Evolutionary conservation across 2,113 vertebrate genomes (phyloP), one percentile per base, ranked within the genome.

Genomic region (Hippopotamus amphibius): DNA sequence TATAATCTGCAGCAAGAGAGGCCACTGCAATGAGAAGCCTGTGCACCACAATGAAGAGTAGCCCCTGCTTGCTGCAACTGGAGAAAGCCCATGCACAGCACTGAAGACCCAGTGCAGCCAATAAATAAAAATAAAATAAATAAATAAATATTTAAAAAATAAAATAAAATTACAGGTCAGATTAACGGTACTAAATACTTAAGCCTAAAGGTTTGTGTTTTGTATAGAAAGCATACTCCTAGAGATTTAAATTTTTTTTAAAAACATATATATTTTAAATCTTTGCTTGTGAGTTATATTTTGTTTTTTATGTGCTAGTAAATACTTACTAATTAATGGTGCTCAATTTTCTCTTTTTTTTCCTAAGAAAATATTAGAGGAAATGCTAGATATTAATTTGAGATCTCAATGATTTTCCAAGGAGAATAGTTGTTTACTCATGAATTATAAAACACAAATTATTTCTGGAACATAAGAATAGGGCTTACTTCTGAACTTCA

Each of bases 381-480:
- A 97, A 95, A 57, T 15, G 24, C 0, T 81, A 84, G 37, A 69
- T 93, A 63, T 53, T 97, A 87, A 88, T 90, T 93, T 76, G 65
- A 95, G 30, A 90, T 65, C 28, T 81, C 17, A 90, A 82, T 41
- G 12, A 79, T 72, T 97, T 37, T 12, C 37, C 17, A 76, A 87
- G 37, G 82, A 87, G 37, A 94, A 69, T 37, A 57, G 3, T 93
- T 95, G 87, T 80, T 98, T 97, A 92, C 90, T 97, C 91, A 96
- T 97, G 81, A 97, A 48, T 66, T 85, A 16, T 74, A 93, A 94
- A 95, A 84, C 63, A 88, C 24, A 96, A 96, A 90, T 94, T 97
- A 98, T 94, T 97, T 97, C 50, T 94, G 41, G 50, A 33, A 84
- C 11, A 82, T 57, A 84, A 94, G 57, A 95, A 90, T 74, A 79